phyloP scores from a whole-genome alignment of 2,797 vertebrate genomes.

The Platalea minor region DNA sequence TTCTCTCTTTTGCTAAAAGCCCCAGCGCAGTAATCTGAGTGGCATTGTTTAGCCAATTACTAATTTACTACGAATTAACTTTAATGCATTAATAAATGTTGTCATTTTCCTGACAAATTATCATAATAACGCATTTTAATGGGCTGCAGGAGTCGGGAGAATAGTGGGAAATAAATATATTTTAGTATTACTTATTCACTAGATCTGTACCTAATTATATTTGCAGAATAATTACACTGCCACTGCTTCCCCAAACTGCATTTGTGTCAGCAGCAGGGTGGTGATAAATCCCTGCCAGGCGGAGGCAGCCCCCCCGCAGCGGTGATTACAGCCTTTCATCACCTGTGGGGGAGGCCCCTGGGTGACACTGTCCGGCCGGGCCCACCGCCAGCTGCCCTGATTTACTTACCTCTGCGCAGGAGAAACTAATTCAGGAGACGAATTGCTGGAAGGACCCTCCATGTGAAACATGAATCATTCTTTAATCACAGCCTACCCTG shows the following conservation, averaged over 20 bases:
- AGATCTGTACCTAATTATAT: conserved; percentile 74
- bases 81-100: conserved; percentile 73
- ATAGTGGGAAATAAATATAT: conserved; percentile 67
- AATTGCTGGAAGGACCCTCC: conserved; percentile 82
- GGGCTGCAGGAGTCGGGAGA: conserved; percentile 48
- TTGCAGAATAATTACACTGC: conserved; percentile 66
- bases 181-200: conserved; percentile 70
- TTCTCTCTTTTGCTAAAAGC: background rate
- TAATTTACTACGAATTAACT: conserved; percentile 68
- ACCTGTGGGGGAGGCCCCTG: conserved; percentile 57
- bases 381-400: conserved; percentile 78
- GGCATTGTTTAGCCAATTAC: conserved; percentile 63
- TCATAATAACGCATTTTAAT: conserved; percentile 71
- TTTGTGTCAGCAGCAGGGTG: conserved; percentile 52
- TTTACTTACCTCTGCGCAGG: conserved; percentile 80
- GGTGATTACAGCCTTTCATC: conserved; percentile 77
- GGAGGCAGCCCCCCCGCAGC: conserved; percentile 33
- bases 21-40: background rate
- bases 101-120: conserved; percentile 72
- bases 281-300: conserved; percentile 70
- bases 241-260: conserved; percentile 5
- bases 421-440: conserved; percentile 82
- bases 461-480: conserved; percentile 83
- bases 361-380: conserved; percentile 78
- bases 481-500: conserved; percentile 82